Percentiles rank a stretch among this genome's conserved stretches.
phyloP scores from a whole-genome alignment of 2,797 vertebrate species.

The Malurus splendens region DNA sequence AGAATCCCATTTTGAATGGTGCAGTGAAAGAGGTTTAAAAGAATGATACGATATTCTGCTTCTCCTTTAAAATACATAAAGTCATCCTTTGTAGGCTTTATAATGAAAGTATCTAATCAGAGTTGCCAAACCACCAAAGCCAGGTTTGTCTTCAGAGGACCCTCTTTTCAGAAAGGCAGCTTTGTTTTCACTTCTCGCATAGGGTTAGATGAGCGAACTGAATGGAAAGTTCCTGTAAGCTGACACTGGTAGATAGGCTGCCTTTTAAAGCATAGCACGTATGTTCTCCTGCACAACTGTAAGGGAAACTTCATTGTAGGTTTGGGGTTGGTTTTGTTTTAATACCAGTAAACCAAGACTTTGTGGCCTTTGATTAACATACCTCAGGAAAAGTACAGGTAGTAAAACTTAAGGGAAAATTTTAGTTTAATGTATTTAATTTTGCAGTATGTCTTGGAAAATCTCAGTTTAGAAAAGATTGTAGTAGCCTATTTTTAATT shows the following conservation, averaged over 20 bases:
- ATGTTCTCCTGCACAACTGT: not conserved
- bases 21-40: not conserved
- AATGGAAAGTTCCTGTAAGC: not conserved
- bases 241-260: not conserved
- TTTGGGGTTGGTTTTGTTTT: not conserved
- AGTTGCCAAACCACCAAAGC: not conserved
- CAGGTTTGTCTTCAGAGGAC: not conserved
- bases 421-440: not conserved
- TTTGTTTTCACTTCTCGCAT: not conserved
- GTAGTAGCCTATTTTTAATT: not conserved
- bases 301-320: not conserved
- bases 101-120: not conserved
- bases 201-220: not conserved
- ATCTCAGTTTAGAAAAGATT: not conserved
- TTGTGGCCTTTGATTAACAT: not conserved
- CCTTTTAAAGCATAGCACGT: not conserved
- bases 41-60: not conserved
- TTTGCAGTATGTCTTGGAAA: not conserved
- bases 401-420: not conserved
- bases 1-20: not conserved
- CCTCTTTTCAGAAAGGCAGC: not conserved
- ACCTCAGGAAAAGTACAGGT: not conserved
- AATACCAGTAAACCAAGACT: not conserved
- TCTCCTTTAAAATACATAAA: not conserved
- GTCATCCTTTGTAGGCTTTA: accelerated